Conservation (phyloP, 1,140 invertebrate genomes). For the Oryctes rhinoceros region DNA sequence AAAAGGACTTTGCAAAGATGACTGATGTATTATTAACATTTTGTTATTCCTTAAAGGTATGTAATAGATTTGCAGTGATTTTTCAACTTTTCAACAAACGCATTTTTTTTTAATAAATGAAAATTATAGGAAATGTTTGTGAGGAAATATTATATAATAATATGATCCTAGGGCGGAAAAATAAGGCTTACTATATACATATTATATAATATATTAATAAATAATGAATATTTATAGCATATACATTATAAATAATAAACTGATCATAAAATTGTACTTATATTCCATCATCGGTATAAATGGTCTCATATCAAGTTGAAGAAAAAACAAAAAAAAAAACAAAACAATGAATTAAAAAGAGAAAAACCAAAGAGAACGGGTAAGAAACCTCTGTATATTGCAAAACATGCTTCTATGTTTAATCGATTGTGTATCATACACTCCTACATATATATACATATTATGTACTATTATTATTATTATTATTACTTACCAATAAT, state of each 20-base stretch:
- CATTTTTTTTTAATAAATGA: no score
- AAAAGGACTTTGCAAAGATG: no score
- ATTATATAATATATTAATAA: neutral
- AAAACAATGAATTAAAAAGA: neutral
- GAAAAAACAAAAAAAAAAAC: neutral
- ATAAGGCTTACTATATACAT: neutral
- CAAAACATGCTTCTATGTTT: neutral
- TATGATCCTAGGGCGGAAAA: neutral
- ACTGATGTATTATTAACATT: neutral
- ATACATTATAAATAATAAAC: neutral
- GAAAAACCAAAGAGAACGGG: neutral
- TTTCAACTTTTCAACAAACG: no score
- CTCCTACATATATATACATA: neutral
- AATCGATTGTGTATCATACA: conserved; percentile 8
- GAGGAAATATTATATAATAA: neutral
- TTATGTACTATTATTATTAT: no score
- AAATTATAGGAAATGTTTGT: no score
- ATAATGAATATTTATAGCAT: neutral
- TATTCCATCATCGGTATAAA: neutral
- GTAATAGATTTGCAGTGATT: neutral
- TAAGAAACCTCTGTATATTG: neutral
- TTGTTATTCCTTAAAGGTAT: neutral
- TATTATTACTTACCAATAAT: neutral
- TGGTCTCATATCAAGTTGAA: neutral
- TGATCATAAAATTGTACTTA: neutral